Conservation (phyloP, 2,888 invertebrate species). For the Drosophila macrospina region DNA sequence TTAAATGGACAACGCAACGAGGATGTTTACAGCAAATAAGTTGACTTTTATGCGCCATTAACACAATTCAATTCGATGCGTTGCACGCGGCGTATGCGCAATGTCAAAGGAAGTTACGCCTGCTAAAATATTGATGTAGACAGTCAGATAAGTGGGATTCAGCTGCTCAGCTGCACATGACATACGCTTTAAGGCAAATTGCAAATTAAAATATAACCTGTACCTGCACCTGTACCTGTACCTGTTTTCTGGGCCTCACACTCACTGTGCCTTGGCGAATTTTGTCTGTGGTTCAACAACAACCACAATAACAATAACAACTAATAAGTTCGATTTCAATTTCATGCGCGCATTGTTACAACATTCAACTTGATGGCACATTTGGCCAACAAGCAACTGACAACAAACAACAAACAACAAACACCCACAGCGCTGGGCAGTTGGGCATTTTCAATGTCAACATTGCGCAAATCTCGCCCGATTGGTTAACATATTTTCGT, state of each 20-base stretch:
- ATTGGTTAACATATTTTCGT: slow-evolving; percentile 36
- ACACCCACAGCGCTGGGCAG: slow-evolving; percentile 61
- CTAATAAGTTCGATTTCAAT: slow-evolving; percentile 42
- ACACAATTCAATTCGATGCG: slow-evolving; percentile 21
- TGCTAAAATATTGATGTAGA: slow-evolving; percentile 41
- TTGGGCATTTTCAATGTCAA: slow-evolving; percentile 76
- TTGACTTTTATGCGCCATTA: slow-evolving; percentile 51
- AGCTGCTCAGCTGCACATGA: neutral
- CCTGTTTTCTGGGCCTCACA: slow-evolving; percentile 17
- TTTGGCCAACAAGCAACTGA: slow-evolving; percentile 70
- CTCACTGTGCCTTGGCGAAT: slow-evolving; percentile 29
- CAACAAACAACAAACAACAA: no score
- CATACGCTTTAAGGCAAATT: slow-evolving; percentile 13
- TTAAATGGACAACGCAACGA: slow-evolving; percentile 50
- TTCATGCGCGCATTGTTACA: slow-evolving; percentile 69
- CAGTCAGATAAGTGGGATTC: slow-evolving; percentile 37
- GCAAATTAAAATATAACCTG: no score
- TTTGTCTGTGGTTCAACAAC: no score
- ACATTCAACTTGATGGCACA: slow-evolving; percentile 68
- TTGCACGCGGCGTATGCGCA: slow-evolving; percentile 45
- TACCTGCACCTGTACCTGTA: no score
- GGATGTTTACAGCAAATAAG: slow-evolving; percentile 70
- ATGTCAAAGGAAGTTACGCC: slow-evolving; percentile 32
- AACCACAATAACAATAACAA: slow-evolving; percentile 4
- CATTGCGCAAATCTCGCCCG: slow-evolving; percentile 68